Conservation (phyloP, 92 coral and sea anemone species). For the Epizoanthus stellaris region DNA sequence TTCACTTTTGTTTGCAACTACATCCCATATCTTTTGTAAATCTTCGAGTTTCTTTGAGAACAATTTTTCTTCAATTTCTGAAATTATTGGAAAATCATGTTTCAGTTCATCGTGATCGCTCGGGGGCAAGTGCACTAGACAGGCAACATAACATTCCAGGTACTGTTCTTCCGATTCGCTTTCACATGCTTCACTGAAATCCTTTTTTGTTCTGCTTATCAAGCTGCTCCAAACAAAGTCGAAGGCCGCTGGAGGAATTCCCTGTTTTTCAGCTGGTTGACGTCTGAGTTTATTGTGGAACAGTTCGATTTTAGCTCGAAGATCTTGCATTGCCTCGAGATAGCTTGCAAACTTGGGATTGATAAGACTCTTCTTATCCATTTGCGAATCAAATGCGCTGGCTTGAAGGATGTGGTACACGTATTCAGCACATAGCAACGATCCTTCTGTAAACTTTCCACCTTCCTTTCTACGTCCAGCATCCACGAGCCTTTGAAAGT, state of each 20-base stretch:
- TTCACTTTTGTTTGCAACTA: conserved; percentile 10
- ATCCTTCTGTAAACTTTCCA: conserved; percentile 25
- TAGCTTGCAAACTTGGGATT: neutral
- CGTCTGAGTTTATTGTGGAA: neutral
- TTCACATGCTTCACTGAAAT: neutral
- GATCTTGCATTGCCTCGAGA: neutral
- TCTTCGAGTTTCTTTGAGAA: neutral
- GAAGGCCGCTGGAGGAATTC: neutral
- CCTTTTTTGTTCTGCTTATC: no score
- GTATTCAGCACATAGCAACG: conserved; percentile 60
- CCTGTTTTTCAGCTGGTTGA: neutral
- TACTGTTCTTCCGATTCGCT: neutral
- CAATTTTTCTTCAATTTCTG: neutral
- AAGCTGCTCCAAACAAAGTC: neutral
- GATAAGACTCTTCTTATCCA: conserved; percentile 7
- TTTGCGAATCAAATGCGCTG: conserved; percentile 17
- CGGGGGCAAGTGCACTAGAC: neutral
- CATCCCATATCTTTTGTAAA: neutral
- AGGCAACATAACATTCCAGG: neutral
- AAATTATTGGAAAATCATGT: neutral
- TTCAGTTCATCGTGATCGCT: neutral
- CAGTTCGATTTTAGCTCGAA: neutral
- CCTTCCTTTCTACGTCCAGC: conserved; percentile 28
- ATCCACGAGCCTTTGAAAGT: conserved; percentile 36
- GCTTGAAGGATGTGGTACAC: conserved; percentile 43